Conservation (phyloP, 1,140 invertebrate genomes). For the Aphelenchoides avenae region DNA sequence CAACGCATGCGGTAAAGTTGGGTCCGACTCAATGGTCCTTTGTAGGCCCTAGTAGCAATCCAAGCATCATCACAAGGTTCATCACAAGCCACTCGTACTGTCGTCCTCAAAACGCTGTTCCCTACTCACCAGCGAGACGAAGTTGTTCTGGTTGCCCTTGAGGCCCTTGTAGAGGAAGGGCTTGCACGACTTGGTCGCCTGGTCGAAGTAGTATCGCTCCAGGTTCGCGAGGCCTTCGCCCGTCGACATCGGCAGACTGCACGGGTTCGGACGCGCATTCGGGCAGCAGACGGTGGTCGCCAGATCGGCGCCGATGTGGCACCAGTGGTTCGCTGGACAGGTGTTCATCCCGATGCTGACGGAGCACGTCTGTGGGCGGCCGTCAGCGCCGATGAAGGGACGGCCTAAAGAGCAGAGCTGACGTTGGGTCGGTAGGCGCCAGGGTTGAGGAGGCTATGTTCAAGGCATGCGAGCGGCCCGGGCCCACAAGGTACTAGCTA, state of each 20-base stretch:
- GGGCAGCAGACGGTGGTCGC: slow-evolving; percentile 57
- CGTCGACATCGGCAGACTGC: slow-evolving; percentile 58
- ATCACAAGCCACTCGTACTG: background rate
- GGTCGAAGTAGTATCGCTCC: slow-evolving; percentile 60
- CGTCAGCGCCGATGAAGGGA: slow-evolving; percentile 54
- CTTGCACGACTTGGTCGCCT: slow-evolving; percentile 56
- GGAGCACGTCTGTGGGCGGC: slow-evolving; percentile 48
- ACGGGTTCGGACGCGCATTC: slow-evolving; percentile 48
- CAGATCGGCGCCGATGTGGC: slow-evolving; percentile 48
- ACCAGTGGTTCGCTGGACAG: slow-evolving; percentile 47
- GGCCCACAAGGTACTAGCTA: too few species aligned
- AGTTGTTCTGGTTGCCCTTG: slow-evolving; percentile 62
- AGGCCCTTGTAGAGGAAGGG: slow-evolving; percentile 61
- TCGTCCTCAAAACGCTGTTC: background rate
- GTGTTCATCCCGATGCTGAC: slow-evolving; percentile 43
- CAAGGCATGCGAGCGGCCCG: too few species aligned
- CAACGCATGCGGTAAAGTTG: too few species aligned
- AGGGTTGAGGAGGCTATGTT: too few species aligned
- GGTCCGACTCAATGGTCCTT: too few species aligned
- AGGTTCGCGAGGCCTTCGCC: slow-evolving; percentile 53
- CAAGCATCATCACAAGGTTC: too few species aligned
- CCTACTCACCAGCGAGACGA: slow-evolving; percentile 53
- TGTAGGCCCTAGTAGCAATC: too few species aligned
- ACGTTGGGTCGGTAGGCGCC: too few species aligned
- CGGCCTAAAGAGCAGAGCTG: slow-evolving; percentile 33